Base-by-base conservation (phyloP, 2,888 invertebrate genomes). In the Archips xylosteana region DNA sequence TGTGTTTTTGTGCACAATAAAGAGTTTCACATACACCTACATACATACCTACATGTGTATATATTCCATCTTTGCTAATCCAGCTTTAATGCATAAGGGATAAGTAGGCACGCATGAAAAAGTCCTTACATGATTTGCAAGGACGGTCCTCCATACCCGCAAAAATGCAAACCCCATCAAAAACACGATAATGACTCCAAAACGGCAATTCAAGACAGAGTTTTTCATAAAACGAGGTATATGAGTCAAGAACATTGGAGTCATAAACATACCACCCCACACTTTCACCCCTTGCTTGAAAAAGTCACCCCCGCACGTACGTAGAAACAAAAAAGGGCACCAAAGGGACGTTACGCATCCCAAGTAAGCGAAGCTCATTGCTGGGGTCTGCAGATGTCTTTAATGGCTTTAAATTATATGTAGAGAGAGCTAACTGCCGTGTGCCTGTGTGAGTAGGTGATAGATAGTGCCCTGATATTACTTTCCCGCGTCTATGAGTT, bases 341-440 rank as follows among this genome's bases (percentile, higher is more conserved):
- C 87, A 85, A 82, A 91, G 92, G 92, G 93, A 91, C 89, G 92
- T 81, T 87, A 88, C 92, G 92, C 92, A 92, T 92, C 92, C 89
- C 90, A 91, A 92, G 92, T 91, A 92, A 91, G 90, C 87, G 87
- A 81, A 87, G 85, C 93, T 92, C 92, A 92, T 92, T 92, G 91
- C 90, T 82, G 85, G 87, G 91, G 89, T 87, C 93, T 92, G 91
- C 94, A 94, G 94, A 94, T 94, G 94, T 92, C 92, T 93, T 92
- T 94, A 94, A 94, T 94, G 93, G 92, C 90, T 92, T 94, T 92
- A 94, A 94, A 94, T 94, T 94, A 92, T 94, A 92, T 91, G 91
- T 90, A 91, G 92, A 92, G 89, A 90, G 92, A 90, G 88, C 89
- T 92, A 91, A 92, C 89, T 91, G 91, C 90, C 87, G 81, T 81